These are phyloP conservation scores for Tillus elongatus DNA, from an alignment of 2,888 invertebrate genomes.

Conservation along the genomic window DNA sequence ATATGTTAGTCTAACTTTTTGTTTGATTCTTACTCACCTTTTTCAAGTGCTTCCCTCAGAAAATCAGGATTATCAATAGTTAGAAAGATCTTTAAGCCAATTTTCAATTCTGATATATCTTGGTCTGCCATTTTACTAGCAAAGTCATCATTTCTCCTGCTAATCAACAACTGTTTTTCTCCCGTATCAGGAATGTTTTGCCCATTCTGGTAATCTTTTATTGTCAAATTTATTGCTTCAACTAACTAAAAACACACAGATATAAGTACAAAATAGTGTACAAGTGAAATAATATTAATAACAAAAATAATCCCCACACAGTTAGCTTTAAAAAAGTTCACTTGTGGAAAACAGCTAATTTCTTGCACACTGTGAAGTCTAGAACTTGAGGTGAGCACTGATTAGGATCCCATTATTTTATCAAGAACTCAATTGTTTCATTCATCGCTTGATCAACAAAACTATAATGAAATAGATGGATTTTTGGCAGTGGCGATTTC, in stretches of 20 bases:
- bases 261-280: background rate
- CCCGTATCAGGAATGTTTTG: slow-evolving; percentile 18
- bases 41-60: slow-evolving; percentile 63
- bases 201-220: slow-evolving; percentile 40
- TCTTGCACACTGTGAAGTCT: too few relatives aligned
- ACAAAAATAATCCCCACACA: too few relatives aligned
- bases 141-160: slow-evolving; percentile 54
- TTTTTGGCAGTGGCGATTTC: too few relatives aligned
- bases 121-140: slow-evolving; percentile 57
- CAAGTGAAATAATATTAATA: too few relatives aligned
- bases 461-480: too few relatives aligned
- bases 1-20: background rate
- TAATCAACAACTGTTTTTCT: slow-evolving; percentile 46
- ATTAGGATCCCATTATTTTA: too few relatives aligned
- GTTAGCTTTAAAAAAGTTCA: too few relatives aligned
- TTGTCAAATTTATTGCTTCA: slow-evolving; percentile 55
- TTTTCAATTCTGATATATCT: slow-evolving; percentile 67
- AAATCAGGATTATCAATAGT: slow-evolving; percentile 57
- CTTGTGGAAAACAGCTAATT: too few relatives aligned
- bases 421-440: too few relatives aligned
- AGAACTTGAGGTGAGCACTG: too few relatives aligned
- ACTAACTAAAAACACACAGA: slow-evolving; percentile 49
- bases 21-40: slow-evolving; percentile 46
- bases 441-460: too few relatives aligned
- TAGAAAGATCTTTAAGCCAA: slow-evolving; percentile 80